Conservation (phyloP, 2,888 invertebrate species). For the Nephrotoma guestfalica region DNA sequence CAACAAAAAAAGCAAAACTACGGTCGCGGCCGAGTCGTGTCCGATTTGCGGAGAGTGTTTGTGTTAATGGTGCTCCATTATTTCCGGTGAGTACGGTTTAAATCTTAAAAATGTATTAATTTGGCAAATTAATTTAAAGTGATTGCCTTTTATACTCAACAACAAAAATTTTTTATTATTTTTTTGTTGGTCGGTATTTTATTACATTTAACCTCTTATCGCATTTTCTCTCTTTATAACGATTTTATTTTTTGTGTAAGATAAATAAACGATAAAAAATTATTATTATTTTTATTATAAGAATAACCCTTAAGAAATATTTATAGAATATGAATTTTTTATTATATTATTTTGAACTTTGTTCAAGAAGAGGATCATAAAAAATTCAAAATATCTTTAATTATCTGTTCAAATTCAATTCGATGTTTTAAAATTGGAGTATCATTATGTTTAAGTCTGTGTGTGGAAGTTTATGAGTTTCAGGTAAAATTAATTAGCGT, state of each 20-base stretch:
- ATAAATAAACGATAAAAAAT: not conserved
- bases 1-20: constrained; percentile 71
- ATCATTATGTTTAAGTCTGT: not conserved
- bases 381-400: not conserved
- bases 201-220: not conserved
- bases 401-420: not conserved
- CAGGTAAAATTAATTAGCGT: too few relatives aligned
- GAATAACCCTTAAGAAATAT: not conserved
- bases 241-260: not conserved
- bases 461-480: not conserved
- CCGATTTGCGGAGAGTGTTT: constrained; percentile 78
- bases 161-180: too few relatives aligned
- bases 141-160: not conserved
- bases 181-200: not conserved
- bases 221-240: not conserved
- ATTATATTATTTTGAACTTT: not conserved
- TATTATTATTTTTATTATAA: not conserved
- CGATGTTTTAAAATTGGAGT: not conserved
- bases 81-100: constrained; percentile 47
- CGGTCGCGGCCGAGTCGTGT: constrained; percentile 70
- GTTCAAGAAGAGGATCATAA: not conserved
- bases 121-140: not conserved
- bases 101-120: not conserved
- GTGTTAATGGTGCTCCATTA: constrained; percentile 68
- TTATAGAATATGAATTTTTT: not conserved